phyloP scores from a whole-genome alignment of 2,888 invertebrate genomes.

The Eupithecia subfuscata region DNA sequence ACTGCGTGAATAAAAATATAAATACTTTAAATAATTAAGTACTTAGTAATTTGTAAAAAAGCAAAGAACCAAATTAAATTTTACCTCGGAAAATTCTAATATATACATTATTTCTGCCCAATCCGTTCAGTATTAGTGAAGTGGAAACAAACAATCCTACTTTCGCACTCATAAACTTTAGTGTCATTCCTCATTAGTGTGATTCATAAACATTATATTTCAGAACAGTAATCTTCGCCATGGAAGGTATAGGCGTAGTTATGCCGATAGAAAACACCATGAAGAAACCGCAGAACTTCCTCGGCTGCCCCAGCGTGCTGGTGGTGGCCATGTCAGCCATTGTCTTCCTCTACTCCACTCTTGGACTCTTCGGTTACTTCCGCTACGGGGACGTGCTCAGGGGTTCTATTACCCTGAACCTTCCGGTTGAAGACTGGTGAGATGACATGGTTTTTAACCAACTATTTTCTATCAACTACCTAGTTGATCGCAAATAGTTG shows the following conservation, averaged over 20 bases:
- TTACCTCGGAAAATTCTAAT: no score
- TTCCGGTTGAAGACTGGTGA: conserved; percentile 88
- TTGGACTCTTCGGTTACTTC: conserved; percentile 96
- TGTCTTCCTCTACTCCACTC: conserved; percentile 89
- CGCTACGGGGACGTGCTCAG: conserved; percentile 89
- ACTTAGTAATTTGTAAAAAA: no score
- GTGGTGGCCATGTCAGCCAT: conserved; percentile 94
- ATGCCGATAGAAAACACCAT: conserved; percentile 97
- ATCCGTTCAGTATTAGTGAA: no score
- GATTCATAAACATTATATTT: conserved; percentile 27
- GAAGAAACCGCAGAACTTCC: conserved; percentile 91
- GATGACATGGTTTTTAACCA: conserved; percentile 45
- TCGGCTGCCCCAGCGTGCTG: conserved; percentile 92
- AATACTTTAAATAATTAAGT: no score
- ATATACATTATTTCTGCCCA: no score
- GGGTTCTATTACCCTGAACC: conserved; percentile 93
- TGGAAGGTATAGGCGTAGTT: conserved; percentile 97
- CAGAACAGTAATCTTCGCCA: conserved; percentile 97
- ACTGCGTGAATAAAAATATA: no score
- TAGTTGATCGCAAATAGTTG: no score
- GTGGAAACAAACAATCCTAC: no score
- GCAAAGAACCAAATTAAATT: no score
- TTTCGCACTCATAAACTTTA: no score
- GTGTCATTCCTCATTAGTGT: no score
- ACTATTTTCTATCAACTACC: not conserved